phyloP scores from a whole-genome alignment of 2,888 invertebrate species.

The Philereme transversata region DNA sequence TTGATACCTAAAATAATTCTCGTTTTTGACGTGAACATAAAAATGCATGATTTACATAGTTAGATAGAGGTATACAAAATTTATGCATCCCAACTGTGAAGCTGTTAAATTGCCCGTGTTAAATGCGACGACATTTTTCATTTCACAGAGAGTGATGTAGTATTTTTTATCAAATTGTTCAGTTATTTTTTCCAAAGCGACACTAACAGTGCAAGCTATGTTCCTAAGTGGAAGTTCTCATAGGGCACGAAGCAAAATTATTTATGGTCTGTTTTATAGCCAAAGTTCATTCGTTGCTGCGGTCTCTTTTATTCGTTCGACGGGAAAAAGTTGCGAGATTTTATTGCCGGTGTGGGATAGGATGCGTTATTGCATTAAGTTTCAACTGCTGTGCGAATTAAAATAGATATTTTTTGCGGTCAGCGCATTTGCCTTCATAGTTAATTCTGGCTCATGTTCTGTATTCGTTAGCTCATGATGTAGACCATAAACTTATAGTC shows the following conservation, averaged over 20 bases:
- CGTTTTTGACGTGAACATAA: conserved; percentile 47
- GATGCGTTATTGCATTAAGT: conserved; percentile 81
- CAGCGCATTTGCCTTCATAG: conserved; percentile 42
- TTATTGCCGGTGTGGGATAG: conserved; percentile 82
- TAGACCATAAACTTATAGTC: conserved; percentile 17
- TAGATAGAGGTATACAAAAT: conserved; percentile 49
- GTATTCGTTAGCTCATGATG: not conserved
- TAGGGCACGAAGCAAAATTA: conserved; percentile 73
- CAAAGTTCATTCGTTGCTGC: conserved; percentile 81
- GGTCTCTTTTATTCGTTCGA: conserved; percentile 81
- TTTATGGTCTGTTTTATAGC: conserved; percentile 82
- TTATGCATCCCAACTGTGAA: conserved; percentile 53
- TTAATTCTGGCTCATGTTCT: too few relatives aligned
- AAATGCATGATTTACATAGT: conserved; percentile 59
- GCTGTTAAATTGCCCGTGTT: conserved; percentile 65
- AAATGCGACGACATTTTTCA: conserved; percentile 43
- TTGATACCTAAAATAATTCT: conserved; percentile 45
- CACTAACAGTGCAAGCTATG: conserved; percentile 21
- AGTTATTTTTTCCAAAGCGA: conserved; percentile 24
- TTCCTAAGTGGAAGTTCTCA: conserved; percentile 71
- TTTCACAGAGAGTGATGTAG: conserved; percentile 32
- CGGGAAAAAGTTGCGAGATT: conserved; percentile 79
- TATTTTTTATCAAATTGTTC: conserved; percentile 31
- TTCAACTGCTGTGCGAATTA: conserved; percentile 66
- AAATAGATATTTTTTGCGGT: conserved; percentile 75